A percentile compares a stretch with the other conserved stretches of the same genome.
Evolutionary conservation across 92 coral and sea anemone species (phyloP).

Genomic region (Porites cylindrica): DNA sequence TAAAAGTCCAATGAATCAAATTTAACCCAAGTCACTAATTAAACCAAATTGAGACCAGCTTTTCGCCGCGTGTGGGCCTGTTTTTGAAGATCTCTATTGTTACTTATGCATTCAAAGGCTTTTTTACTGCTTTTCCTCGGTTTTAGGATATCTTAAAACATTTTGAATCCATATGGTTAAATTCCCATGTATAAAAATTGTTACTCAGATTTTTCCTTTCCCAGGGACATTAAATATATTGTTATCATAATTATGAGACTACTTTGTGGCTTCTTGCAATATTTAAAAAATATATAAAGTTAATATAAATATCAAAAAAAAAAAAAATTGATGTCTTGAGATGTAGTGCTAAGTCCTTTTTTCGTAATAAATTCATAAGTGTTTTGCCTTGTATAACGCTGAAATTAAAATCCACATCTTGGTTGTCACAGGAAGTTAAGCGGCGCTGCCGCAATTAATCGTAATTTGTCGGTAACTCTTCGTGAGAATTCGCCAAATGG

Average conservation of each 20-base stretch:
- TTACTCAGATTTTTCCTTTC: constrained; percentile 50
- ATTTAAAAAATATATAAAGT: too few species aligned
- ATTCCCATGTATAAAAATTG: constrained; percentile 62
- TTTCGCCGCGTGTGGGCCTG: constrained; percentile 45
- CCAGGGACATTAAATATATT: constrained; percentile 15
- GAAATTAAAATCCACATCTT: not conserved
- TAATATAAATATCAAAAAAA: too few species aligned
- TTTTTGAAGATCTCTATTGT: constrained; percentile 48
- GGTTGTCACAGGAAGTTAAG: not conserved
- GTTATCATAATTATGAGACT: not conserved
- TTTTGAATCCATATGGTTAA: constrained; percentile 57
- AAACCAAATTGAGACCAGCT: constrained; percentile 72
- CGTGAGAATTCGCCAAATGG: constrained; percentile 19
- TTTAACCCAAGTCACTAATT: constrained; percentile 66
- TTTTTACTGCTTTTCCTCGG: constrained; percentile 66
- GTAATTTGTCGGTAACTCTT: not conserved
- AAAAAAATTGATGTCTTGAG: not conserved
- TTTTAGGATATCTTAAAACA: constrained; percentile 38
- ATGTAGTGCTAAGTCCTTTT: not conserved
- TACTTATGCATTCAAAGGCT: constrained; percentile 51
- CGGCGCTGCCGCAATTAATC: not conserved
- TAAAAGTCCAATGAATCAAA: constrained; percentile 48
- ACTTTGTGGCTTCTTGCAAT: not conserved
- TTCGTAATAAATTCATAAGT: too few species aligned
- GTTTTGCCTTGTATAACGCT: not conserved